Base-by-base conservation (phyloP, 2,797 vertebrate species). In the Spinus pinus region DNA sequence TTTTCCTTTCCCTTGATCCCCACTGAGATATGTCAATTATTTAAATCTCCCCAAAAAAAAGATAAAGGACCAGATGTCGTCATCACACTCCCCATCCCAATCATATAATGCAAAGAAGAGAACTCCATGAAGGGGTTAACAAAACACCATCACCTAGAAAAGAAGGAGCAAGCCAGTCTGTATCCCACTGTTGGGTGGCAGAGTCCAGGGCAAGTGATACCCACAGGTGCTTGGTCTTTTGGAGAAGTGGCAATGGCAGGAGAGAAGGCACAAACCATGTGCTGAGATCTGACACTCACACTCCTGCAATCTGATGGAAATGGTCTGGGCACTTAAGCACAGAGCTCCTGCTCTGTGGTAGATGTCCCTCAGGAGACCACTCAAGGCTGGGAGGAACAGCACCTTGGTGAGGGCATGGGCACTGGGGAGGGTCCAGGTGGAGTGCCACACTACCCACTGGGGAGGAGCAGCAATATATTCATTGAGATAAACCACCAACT, bases 11-110 rank as follows among this genome's bases (percentile, higher is more conserved):
- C 44, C 46, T 61, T 49, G 41, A 75, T 86, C 66, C 30, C 70
- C 41, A 64, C 41, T 80, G 70, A 84, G 62, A 88, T 44, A 46
- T 30, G 31, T 90, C 87, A 93, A 61, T 91, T 92, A 93, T 57
- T 87, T 67, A 54, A 54, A 85, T 57, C 56, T 84, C 44, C 61
- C 66, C 64, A 94, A 84, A 90, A 66, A 66, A 62, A 92, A 86
- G 37, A 70, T n/a, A 92, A 67, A 90, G 71, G 37, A 60, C 17
- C 37, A 86, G 51, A 75, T 19, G 6, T 56, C 27, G 30, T 24
- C 31, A 70, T n/a, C 44, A 8, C 25, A 44, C 14, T 25, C 25
- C 3, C 3, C 25, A 62, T 17, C 24, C 30, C 44, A 64, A 56
- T 5, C 13, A 67, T 24, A 25, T 9, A 66, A 51, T 10, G 11